phyloP scores from a whole-genome alignment of 2,888 invertebrate species.

The Tethea ocularis region DNA sequence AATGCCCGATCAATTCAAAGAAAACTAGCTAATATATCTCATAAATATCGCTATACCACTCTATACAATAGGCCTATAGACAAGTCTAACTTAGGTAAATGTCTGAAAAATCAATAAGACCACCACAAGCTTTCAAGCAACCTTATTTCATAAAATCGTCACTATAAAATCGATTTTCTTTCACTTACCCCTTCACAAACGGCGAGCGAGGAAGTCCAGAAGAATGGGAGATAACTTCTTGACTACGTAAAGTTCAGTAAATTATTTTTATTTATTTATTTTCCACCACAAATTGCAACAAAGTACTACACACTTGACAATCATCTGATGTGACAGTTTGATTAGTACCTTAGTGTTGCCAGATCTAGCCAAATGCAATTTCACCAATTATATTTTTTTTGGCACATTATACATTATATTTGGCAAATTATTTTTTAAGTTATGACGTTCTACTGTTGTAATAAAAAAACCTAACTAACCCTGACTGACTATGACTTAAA shows the following conservation, averaged over 20 bases:
- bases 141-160: slow-evolving; percentile 26
- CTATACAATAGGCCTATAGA: too few species aligned
- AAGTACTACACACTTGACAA: slow-evolving; percentile 28
- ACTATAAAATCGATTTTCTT: slow-evolving; percentile 20
- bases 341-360: too few species aligned
- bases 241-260: slow-evolving; percentile 37
- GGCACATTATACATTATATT: too few species aligned
- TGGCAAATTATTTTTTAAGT: too few species aligned
- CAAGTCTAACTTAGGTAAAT: slow-evolving; percentile 11
- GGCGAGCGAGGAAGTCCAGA: slow-evolving; percentile 25
- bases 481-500: too few species aligned
- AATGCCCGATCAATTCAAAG: neutral
- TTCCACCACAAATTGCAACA: slow-evolving; percentile 46
- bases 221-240: slow-evolving; percentile 27
- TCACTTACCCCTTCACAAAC: slow-evolving; percentile 52
- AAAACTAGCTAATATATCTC: too few species aligned
- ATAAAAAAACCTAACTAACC: too few species aligned
- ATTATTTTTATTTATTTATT: slow-evolving; percentile 56
- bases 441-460: too few species aligned
- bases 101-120: slow-evolving; percentile 54
- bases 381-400: too few species aligned
- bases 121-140: slow-evolving; percentile 29
- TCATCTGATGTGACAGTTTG: slow-evolving; percentile 43
- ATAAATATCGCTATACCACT: neutral
- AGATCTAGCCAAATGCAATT: too few species aligned